A percentile compares a stretch with the other conserved stretches of the same genome.
phyloP scores from a whole-genome alignment of 2,888 invertebrate genomes.

The Heliconius hortense region DNA sequence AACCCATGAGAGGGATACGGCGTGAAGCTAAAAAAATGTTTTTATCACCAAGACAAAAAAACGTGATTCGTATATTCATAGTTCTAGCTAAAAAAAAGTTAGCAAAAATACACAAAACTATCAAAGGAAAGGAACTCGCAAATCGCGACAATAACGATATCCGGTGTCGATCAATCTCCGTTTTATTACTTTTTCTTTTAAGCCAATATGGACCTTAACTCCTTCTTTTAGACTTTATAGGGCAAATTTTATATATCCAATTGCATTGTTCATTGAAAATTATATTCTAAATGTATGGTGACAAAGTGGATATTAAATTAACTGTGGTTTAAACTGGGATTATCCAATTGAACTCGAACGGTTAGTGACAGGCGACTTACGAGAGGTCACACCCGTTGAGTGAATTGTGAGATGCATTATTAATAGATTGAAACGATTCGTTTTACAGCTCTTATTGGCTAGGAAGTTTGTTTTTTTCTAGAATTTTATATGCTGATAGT shows the following conservation, averaged over 20 bases:
- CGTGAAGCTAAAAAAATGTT: not conserved
- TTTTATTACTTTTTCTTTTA: not conserved
- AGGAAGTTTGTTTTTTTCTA: not conserved
- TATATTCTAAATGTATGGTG: not conserved
- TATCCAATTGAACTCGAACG: slow-evolving; percentile 68
- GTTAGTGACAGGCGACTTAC: slow-evolving; percentile 56
- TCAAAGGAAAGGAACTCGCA: slow-evolving; percentile 53
- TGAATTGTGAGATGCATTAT: slow-evolving; percentile 42
- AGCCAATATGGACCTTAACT: slow-evolving; percentile 23
- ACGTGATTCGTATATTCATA: no score
- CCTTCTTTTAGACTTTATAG: slow-evolving; percentile 4
- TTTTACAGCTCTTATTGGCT: not conserved
- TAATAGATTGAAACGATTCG: slow-evolving; percentile 18
- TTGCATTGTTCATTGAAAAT: not conserved
- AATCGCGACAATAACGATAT: slow-evolving; percentile 56
- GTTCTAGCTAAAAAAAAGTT: no score
- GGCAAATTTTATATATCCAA: slow-evolving; percentile 2
- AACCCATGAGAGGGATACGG: no score
- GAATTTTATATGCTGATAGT: not conserved
- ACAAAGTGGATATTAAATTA: not conserved
- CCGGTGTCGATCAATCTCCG: slow-evolving; percentile 73
- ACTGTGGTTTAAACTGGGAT: slow-evolving; percentile 42
- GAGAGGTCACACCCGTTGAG: slow-evolving; percentile 53
- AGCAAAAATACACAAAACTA: slow-evolving; percentile 40
- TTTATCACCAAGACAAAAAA: no score